Conservation (phyloP, 30 jellyfish, hydroid and myxozoan species). For the Mastigias papua region DNA sequence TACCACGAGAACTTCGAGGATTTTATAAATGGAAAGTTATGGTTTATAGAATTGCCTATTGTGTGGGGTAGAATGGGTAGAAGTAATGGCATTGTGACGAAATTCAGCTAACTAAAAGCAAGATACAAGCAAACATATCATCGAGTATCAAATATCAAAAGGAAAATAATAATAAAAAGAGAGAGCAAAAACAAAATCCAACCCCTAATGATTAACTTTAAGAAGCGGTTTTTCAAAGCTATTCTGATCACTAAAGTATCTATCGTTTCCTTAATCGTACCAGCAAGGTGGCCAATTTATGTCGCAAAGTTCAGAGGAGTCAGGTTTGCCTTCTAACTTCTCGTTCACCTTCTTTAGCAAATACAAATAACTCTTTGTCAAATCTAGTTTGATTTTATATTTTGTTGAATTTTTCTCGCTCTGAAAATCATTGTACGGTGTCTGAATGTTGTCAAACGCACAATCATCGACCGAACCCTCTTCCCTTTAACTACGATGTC, state of each 20-base stretch:
- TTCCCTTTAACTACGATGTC: constrained; percentile 8
- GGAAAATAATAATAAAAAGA: not conserved
- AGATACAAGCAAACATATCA: not conserved
- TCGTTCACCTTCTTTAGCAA: constrained; percentile 7
- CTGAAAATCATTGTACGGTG: constrained; percentile 25
- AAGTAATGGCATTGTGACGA: not conserved
- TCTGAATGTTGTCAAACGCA: constrained; percentile 24
- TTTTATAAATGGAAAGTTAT: not conserved
- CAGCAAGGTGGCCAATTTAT: constrained; percentile 21
- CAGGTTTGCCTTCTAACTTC: constrained; percentile 2
- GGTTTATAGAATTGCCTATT: constrained; percentile 14
- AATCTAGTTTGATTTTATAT: constrained; percentile 14
- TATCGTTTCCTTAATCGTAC: constrained; percentile 3
- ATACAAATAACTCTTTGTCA: not conserved
- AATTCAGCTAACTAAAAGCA: not conserved
- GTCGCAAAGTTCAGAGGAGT: constrained; percentile 23
- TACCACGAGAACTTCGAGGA: constrained; percentile 10
- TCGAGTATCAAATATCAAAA: not conserved
- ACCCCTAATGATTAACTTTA: not conserved
- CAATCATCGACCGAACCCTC: constrained; percentile 9
- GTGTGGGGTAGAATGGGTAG: constrained; percentile 3
- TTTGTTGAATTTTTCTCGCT: constrained; percentile 7
- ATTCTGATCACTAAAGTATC: not conserved
- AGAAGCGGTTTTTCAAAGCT: constrained; percentile 14
- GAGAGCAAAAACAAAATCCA: constrained; percentile 1